Evolutionary conservation across 2,113 vertebrate species (phyloP).

Genomic region (Anthoscopus minutus): DNA sequence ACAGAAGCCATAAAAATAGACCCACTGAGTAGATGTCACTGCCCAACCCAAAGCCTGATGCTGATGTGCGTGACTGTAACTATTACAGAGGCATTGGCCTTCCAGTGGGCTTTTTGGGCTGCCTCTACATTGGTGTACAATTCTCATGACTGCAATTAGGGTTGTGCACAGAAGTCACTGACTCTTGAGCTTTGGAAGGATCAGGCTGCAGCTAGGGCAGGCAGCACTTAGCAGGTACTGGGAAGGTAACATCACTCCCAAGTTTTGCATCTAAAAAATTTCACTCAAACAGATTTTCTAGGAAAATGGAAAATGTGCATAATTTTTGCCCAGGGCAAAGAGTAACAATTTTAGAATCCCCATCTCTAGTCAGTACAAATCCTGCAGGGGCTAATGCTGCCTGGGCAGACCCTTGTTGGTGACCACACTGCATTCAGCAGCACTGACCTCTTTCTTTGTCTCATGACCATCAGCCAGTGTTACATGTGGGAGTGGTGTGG

Average conservation of each 20-base stretch:
- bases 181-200: not conserved
- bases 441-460: not conserved
- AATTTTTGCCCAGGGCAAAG: not conserved
- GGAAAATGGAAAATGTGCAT: fast-evolving
- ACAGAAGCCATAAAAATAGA: not conserved
- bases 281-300: not conserved
- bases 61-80: not conserved
- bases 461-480: fast-evolving
- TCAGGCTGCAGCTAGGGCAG: not conserved
- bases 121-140: not conserved
- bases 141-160: not conserved
- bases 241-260: not conserved
- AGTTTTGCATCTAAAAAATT: not conserved
- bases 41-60: not conserved
- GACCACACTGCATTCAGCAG: not conserved
- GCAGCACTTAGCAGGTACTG: not conserved
- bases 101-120: not conserved
- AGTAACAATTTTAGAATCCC: not conserved
- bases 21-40: not conserved
- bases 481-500: not conserved
- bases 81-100: not conserved
- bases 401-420: not conserved
- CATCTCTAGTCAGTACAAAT: not conserved
- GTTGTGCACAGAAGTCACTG: fast-evolving
- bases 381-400: not conserved